A percentile compares a stretch with the other conserved stretches of the same genome.
Conservation (phyloP, 2,113 vertebrate species). For the Anser brachyrhynchus region DNA sequence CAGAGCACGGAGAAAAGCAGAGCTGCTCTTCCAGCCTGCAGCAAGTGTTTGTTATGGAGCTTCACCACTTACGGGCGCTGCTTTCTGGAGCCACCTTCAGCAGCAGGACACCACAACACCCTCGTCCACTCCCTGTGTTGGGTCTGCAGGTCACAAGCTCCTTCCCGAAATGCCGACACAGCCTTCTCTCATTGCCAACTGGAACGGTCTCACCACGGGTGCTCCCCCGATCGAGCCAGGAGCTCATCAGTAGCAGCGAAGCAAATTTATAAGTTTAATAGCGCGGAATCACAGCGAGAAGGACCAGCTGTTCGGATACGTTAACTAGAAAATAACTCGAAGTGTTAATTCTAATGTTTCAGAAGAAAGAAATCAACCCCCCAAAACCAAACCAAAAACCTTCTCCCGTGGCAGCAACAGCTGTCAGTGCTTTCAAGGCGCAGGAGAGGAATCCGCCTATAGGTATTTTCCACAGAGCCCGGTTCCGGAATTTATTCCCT, state of each 20-base stretch:
- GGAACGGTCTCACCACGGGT: background rate
- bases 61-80: background rate
- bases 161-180: background rate
- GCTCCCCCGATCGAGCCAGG: rapidly evolving
- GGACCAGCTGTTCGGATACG: background rate
- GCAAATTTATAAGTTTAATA: background rate
- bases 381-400: background rate
- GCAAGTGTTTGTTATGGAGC: background rate
- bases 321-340: background rate
- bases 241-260: background rate
- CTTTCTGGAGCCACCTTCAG: background rate
- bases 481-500: background rate
- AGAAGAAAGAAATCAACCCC: background rate
- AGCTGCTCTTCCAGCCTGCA: background rate
- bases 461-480: background rate
- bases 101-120: background rate
- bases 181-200: background rate
- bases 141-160: background rate
- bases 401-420: background rate
- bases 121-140: rapidly evolving
- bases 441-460: rapidly evolving
- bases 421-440: background rate
- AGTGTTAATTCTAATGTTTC: background rate
- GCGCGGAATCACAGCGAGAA: background rate
- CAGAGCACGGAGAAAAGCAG: background rate